A percentile compares a stretch with the other conserved stretches of the same genome.
phyloP scores from a whole-genome alignment of 1,140 invertebrate species.

The Muscidifurax raptorellus region DNA sequence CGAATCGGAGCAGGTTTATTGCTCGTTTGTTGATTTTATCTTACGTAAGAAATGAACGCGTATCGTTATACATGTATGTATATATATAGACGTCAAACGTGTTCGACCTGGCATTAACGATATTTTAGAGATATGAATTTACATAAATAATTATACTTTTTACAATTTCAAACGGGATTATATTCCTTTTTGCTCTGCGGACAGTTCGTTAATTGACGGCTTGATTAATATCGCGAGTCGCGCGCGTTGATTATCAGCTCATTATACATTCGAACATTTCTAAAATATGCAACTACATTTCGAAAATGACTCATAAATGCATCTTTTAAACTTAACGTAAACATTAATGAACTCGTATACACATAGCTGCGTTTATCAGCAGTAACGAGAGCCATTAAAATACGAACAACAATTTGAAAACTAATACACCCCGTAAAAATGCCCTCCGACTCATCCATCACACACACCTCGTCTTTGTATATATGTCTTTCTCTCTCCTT shows the following conservation, averaged over 20 bases:
- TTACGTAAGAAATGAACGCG: background rate
- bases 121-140: background rate
- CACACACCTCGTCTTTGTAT: background rate
- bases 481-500: background rate
- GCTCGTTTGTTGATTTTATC: background rate
- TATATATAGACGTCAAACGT: background rate
- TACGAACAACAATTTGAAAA: slow-evolving; percentile 21
- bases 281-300: background rate
- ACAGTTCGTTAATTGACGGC: background rate
- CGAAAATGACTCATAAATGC: background rate
- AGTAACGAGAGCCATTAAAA: background rate
- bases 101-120: background rate
- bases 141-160: background rate
- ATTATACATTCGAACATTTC: background rate
- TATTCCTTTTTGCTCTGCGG: background rate
- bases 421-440: background rate
- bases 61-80: no score
- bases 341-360: no score
- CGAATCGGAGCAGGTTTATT: background rate
- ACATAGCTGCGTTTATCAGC: no score
- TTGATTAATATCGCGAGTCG: background rate
- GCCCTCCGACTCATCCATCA: slow-evolving; percentile 17
- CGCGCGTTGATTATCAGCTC: background rate
- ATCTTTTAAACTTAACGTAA: no score
- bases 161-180: background rate